Evolutionary conservation across 2,113 vertebrate genomes (phyloP).

Genomic region (Uropsilus gracilis): DNA sequence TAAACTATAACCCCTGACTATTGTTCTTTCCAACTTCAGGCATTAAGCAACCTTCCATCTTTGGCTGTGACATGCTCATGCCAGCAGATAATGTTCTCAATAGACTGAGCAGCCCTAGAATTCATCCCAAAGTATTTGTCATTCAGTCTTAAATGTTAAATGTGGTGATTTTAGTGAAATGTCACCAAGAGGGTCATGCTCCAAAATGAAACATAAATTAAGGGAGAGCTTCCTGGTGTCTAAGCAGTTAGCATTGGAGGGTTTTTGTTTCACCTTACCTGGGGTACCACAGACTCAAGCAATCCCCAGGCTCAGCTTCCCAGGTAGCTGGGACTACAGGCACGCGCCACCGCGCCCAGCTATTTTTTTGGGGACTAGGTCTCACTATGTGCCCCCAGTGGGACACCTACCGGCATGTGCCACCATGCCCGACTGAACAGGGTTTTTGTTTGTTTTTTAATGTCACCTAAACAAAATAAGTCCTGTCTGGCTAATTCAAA

Average conservation of each 20-base stretch:
- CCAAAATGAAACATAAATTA: conserved; percentile 26
- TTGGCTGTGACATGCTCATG: not conserved
- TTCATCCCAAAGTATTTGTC: not conserved
- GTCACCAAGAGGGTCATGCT: not conserved
- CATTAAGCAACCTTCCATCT: not conserved
- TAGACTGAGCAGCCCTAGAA: not conserved
- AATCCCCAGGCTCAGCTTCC: too few species aligned
- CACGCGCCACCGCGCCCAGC: too few species aligned
- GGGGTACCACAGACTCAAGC: too few species aligned
- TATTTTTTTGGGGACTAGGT: too few species aligned
- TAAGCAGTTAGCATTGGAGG: not conserved
- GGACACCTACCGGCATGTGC: too few species aligned
- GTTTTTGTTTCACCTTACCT: too few species aligned
- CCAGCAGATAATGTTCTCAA: not conserved
- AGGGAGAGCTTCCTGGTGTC: not conserved
- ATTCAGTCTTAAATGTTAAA: not conserved
- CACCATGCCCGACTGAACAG: too few species aligned
- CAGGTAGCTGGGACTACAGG: too few species aligned
- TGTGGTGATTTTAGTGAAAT: conserved; percentile 27
- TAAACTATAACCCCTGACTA: not conserved
- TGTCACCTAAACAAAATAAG: not conserved
- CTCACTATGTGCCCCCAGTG: too few species aligned
- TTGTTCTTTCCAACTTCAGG: not conserved
- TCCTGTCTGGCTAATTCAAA: not conserved
- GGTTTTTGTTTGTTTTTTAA: not conserved